Conservation (phyloP, 2,113 vertebrate species). For the Callionymus lyra region DNA sequence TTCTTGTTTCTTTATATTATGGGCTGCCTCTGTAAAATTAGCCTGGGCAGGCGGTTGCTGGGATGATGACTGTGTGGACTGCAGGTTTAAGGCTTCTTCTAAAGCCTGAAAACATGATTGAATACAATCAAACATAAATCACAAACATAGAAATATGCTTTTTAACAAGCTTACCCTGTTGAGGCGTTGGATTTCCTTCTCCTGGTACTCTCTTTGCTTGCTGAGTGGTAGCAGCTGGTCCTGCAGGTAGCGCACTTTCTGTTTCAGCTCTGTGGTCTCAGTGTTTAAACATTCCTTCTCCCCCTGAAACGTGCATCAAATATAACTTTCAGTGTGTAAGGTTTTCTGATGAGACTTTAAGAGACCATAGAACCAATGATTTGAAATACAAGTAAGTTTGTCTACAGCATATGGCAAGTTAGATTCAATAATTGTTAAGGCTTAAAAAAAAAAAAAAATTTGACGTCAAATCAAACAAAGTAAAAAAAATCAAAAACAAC, state of each 20-base stretch:
- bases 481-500: no score
- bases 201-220: conserved; percentile 90
- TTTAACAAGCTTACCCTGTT: conserved; percentile 73
- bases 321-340: no score
- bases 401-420: no score
- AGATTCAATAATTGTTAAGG: no score
- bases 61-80: conserved; percentile 67
- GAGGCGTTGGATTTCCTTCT: conserved; percentile 91
- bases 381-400: no score
- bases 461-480: no score
- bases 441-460: no score
- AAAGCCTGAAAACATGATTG: conserved; percentile 67
- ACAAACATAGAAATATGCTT: background rate
- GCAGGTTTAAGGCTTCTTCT: conserved; percentile 86
- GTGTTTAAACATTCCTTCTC: conserved; percentile 83
- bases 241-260: conserved; percentile 85
- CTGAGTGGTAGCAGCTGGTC: conserved; percentile 85
- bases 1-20: conserved; percentile 78
- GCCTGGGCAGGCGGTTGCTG: conserved; percentile 66
- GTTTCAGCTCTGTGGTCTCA: conserved; percentile 83
- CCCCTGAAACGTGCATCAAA: conserved; percentile 56
- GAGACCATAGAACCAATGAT: no score
- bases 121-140: conserved; percentile 1
- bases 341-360: no score
- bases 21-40: conserved; percentile 61